Evolutionary conservation across 2,113 vertebrate genomes (phyloP), one percentile per base, ranked within the genome.

Genomic region (Sorex fumeus): DNA sequence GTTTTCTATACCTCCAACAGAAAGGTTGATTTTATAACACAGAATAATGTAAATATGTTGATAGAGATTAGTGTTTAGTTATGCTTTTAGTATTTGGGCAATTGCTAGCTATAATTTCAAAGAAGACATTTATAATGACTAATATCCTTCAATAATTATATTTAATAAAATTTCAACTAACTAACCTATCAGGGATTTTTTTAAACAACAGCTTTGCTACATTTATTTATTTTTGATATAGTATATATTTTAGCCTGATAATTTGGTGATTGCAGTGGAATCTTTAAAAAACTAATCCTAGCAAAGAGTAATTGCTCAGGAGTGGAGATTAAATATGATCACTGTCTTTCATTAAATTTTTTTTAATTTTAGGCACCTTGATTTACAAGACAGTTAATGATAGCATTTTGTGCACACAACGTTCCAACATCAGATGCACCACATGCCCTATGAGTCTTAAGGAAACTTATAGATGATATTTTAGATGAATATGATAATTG

Each of bases 141-240:
- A 83, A 79, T 60, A 64, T 11, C 3, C 18, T 64, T 88, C 36
- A 82, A 88, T 77, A 40, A 84, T 34, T 75, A 60, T 69, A 83
- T 43, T 45, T 88, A 27, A 64, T 75, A 13, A 87, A 36, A 71
- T 70, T 6, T 71, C 90, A 71, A 83, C 32, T 62, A 74, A 74
- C 60, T 88, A 3, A 45, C 32, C 8, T 69, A 43, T 53, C 75
- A 43, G 30, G 76, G 9, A 10, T 79, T 62, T 82, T 82, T 79
- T 10, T 50, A 50, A 50, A 50, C 47, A 50, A 69, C 62, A 69
- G 15, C 11, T 16, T 81, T 32, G 2, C 62, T 89, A 88, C 60
- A 64, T 79, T 70, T 28, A 78, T 80, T 91, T 19, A 43, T 40
- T 86, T 92, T 70, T 89, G 10, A 84, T 50, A 69, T 0, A 30